These are phyloP conservation scores for Saimiri boliviensis DNA, from an alignment of 2,113 vertebrate species.

Conservation along the genomic window DNA sequence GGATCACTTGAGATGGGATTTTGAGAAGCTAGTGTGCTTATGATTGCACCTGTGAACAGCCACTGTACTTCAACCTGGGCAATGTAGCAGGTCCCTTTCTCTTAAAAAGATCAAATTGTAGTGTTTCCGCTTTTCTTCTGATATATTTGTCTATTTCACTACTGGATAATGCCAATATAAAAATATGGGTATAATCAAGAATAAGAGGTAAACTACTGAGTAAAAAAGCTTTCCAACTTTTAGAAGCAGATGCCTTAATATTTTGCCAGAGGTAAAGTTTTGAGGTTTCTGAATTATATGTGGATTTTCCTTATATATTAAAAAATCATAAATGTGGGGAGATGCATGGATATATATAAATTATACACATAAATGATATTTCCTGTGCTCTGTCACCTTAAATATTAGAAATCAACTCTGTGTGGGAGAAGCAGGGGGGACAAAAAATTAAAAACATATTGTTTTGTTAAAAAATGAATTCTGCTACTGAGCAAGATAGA, in stretches of 20 bases:
- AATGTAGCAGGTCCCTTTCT: neutral
- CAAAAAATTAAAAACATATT: neutral
- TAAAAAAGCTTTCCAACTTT: neutral
- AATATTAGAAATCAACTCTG: slow-evolving; percentile 29
- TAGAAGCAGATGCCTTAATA: slow-evolving; percentile 8
- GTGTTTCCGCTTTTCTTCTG: neutral
- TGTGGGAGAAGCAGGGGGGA: neutral
- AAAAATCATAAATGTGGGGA: neutral
- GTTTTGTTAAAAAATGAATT: neutral
- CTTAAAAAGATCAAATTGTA: neutral
- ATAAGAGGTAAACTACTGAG: neutral
- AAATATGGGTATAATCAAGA: neutral
- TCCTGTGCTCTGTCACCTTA: neutral
- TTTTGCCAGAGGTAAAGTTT: neutral
- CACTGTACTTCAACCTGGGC: neutral
- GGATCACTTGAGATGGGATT: neutral
- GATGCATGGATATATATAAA: too few relatives aligned
- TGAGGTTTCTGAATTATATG: neutral
- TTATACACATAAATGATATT: neutral
- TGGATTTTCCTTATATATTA: slow-evolving; percentile 14
- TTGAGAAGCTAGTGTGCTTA: neutral
- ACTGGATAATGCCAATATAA: neutral
- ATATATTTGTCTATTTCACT: neutral
- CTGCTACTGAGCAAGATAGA: neutral
- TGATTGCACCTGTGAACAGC: neutral